Base-by-base conservation (phyloP, 2,797 vertebrate species). In the Anas capensis region DNA sequence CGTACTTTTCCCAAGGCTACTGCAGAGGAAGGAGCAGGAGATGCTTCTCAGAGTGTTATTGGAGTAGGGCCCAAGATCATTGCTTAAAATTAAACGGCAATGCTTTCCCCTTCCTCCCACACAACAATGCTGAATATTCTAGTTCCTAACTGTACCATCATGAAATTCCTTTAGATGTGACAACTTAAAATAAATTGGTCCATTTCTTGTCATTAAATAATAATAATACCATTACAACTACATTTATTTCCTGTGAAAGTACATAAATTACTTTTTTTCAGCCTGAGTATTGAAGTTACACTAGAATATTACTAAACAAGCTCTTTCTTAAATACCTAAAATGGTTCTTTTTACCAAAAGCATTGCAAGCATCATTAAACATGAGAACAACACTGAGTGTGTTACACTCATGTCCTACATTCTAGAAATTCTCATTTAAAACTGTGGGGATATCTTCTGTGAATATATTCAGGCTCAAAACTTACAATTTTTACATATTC, bases 111-210 rank as follows among this genome's bases (percentile, higher is more conserved):
- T 86, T 76, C n/a, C 54, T 95, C 72, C 62, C 62, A 81, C 40
- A 46, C 14, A 56, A 0, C 0, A 88, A 70, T 1, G 7, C 29
- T 70, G 70, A 86, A 82, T 51, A 27, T 71, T 90, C 82, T n/a
- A 76, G 54, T 33, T 79, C 77, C 82, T 79, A 86, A 65, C 19
- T 46, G 31, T 42, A 51, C 4, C 42, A 65, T 69, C 66, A 82
- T 60, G 62, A 15, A 91, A 90, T 90, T 86, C 27, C 83, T 88
- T 88, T 56, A 79, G 34, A 88, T 64, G 27, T 66, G 70, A 94
- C 86, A 90, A 92, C 51, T 34, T 36, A 58, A 83, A 91, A 75
- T 51, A 92, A 75, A 62, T 60, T 14, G 54, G 10, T 78, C 54
- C 2, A 65, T 68, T 70, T 24, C 18, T 79, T 86, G 80, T 81